phyloP scores from a whole-genome alignment of 2,888 invertebrate species.

The Sphinx pinastri region DNA sequence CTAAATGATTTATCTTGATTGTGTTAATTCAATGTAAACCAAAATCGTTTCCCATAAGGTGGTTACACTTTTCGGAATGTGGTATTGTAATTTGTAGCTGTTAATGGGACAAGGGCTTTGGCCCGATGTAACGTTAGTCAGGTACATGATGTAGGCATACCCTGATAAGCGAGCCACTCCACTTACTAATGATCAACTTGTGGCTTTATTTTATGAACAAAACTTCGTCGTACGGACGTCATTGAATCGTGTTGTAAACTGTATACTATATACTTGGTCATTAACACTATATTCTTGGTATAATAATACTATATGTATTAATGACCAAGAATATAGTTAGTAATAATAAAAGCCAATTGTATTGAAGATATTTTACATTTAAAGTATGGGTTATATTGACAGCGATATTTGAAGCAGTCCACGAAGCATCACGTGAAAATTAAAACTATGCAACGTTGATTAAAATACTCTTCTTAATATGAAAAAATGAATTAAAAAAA shows the following conservation, averaged over 20 bases:
- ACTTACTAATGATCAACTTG: constrained; percentile 42
- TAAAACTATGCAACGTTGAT: no score
- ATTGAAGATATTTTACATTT: no score
- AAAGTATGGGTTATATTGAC: no score
- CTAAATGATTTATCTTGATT: background rate
- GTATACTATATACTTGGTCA: no score
- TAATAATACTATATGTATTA: no score
- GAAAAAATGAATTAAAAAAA: no score
- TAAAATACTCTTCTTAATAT: no score
- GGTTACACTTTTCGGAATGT: constrained; percentile 26
- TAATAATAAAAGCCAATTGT: no score
- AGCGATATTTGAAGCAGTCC: no score
- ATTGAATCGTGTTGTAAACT: background rate
- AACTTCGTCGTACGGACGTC: constrained; percentile 27
- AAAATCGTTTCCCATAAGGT: constrained; percentile 24
- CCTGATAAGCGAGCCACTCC: constrained; percentile 48
- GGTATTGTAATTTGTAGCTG: constrained; percentile 28
- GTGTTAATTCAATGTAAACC: background rate
- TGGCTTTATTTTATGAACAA: constrained; percentile 36
- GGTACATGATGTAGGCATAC: constrained; percentile 41
- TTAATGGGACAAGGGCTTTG: constrained; percentile 61
- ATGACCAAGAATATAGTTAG: no score
- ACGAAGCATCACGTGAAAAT: no score
- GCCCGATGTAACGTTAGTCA: constrained; percentile 50
- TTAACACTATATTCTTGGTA: no score